Evolutionary conservation across 1,140 invertebrate genomes (phyloP).

Genomic region (Cydia amplana): DNA sequence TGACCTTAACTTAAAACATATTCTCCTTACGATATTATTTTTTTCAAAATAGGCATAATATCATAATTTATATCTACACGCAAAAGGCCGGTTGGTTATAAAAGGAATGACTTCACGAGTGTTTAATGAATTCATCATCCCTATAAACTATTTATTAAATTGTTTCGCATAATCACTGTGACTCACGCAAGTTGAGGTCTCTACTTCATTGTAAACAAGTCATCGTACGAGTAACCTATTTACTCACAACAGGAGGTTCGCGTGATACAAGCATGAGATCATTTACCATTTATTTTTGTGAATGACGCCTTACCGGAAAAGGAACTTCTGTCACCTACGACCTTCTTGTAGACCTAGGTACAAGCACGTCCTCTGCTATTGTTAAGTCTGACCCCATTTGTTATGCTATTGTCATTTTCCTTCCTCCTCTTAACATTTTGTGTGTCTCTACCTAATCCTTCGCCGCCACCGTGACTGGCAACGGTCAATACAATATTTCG

Average conservation of each 20-base stretch:
- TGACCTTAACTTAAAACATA: too few species aligned
- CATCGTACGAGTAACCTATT: neutral
- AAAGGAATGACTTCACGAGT: neutral
- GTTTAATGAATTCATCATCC: neutral
- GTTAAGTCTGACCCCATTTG: neutral
- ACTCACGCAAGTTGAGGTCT: neutral
- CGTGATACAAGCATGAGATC: slow-evolving; percentile 10
- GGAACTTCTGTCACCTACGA: neutral
- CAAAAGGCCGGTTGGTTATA: neutral
- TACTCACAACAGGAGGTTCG: neutral
- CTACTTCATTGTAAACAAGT: neutral
- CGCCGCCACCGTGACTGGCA: too few species aligned
- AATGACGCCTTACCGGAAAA: neutral
- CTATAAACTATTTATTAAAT: neutral
- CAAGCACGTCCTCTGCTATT: neutral
- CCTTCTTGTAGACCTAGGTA: neutral
- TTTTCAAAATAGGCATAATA: neutral
- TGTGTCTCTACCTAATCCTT: too few species aligned
- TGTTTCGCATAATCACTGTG: neutral
- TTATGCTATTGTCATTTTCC: slow-evolving; percentile 4
- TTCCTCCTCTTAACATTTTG: neutral
- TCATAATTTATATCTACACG: neutral
- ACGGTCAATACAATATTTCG: too few species aligned
- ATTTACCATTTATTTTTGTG: slow-evolving; percentile 1
- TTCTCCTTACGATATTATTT: neutral